Percentiles rank a stretch among this genome's conserved stretches.
These are phyloP conservation scores for Mythimna ferrago DNA, from an alignment of 2,888 invertebrate species.

Conservation along the genomic window DNA sequence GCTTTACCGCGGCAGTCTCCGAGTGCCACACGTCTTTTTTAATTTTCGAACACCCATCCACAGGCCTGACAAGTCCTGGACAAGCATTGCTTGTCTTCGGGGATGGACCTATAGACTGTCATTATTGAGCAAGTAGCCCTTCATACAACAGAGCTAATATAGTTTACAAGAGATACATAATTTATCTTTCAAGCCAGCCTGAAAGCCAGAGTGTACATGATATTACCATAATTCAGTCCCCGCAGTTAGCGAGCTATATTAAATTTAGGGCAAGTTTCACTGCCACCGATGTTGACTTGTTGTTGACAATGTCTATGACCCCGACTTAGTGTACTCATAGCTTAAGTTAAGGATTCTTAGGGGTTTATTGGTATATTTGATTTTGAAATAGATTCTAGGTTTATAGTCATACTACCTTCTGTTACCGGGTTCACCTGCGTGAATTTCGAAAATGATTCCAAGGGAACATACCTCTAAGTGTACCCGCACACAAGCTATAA, in stretches of 20 bases:
- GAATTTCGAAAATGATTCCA: too few relatives aligned
- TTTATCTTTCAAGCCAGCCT: background rate
- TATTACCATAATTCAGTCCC: conserved; percentile 46
- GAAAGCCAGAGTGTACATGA: conserved; percentile 14
- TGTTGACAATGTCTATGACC: conserved; percentile 41
- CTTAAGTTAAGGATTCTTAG: conserved; percentile 7
- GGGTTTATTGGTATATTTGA: background rate
- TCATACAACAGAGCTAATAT: background rate
- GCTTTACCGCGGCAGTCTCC: too few relatives aligned
- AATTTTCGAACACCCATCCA: too few relatives aligned
- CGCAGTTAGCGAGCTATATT: conserved; percentile 39
- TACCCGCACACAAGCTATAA: too few relatives aligned
- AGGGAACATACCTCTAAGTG: too few relatives aligned
- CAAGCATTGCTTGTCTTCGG: too few relatives aligned
- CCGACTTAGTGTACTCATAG: conserved; percentile 13
- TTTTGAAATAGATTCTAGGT: background rate
- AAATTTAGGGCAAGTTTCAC: conserved; percentile 53
- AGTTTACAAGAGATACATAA: conserved; percentile 4
- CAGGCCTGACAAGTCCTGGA: too few relatives aligned
- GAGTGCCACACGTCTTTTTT: too few relatives aligned
- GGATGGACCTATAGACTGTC: too few relatives aligned
- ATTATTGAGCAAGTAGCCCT: background rate
- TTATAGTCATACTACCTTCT: too few relatives aligned
- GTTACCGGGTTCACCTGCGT: too few relatives aligned
- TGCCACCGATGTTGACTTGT: conserved; percentile 38